Evolutionary conservation across 2,888 invertebrate species (phyloP), one percentile per base, ranked within the genome.

Genomic region (Loripinus fragilis): DNA sequence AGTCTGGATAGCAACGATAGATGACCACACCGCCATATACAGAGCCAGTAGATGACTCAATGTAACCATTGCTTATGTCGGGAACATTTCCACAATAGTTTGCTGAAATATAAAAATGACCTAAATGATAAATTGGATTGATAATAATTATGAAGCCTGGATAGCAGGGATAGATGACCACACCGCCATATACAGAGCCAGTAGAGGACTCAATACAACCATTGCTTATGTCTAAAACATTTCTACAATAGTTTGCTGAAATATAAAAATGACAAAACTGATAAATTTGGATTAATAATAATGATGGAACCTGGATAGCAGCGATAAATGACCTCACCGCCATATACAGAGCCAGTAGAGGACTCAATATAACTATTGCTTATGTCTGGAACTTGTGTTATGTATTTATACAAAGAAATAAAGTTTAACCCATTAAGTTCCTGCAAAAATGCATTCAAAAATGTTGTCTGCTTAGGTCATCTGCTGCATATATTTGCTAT

Each of bases 191-290:
- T 5, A 77, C 79, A 20, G 86, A 73, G 0, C 90, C 90, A 17
- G 81, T 82, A 0, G 89, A 86, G 5, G 52, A 74, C 23, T 30
- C 72, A n/a, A 89, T 77, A 68, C 88, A 90, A 33, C 87, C 90
- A 78, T 89, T 88, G 35, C 10, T 50, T 23, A 91, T 79, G 17
- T 41, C 35, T 0, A 88, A 86, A 2, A 89, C 87, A 23, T 81
- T 78, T 41, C 88, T 88, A 74, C 91, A 91, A 72, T 87, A 90
- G 20, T 81, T 76, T 12, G 88, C 91, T 91, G 78, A 8, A 79
- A 74, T 25, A 55, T 48, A 23, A 70, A 33, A 38, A 38, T 12
- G n/a, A n/a, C n/a, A n/a, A n/a, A n/a, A n/a, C n/a, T n/a, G n/a
- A n/a, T n/a, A n/a, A n/a, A n/a, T n/a, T n/a, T n/a, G n/a, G n/a